Evolutionary conservation across 1,140 invertebrate genomes (phyloP).

Genomic region (Sinonovacula constricta): DNA sequence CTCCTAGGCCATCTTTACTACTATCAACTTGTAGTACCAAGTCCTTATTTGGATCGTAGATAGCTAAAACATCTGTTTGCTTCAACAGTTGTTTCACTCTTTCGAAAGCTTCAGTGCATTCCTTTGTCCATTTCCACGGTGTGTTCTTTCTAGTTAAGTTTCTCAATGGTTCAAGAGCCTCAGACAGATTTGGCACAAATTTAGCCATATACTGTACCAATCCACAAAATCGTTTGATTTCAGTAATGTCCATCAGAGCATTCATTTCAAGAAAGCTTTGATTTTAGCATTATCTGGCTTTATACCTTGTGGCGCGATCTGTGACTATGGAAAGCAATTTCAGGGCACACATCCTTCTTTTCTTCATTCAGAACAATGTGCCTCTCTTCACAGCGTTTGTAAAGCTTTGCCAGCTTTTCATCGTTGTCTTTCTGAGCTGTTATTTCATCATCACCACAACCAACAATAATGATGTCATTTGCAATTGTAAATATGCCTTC

Average conservation of each 20-base stretch:
- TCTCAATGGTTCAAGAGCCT: slow-evolving; percentile 46
- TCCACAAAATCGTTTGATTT: slow-evolving; percentile 52
- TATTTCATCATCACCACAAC: not conserved
- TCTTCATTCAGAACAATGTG: slow-evolving; percentile 9
- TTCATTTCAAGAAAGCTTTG: not conserved
- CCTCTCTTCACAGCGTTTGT: slow-evolving; percentile 24
- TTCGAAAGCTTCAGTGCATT: no score
- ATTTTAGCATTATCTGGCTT: not conserved
- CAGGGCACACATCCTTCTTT: not conserved
- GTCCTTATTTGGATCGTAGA: no score
- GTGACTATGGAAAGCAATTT: slow-evolving; percentile 1
- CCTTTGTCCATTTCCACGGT: slow-evolving; percentile 57
- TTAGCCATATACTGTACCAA: slow-evolving; percentile 57
- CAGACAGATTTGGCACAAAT: slow-evolving; percentile 55
- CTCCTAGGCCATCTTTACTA: slow-evolving; percentile 72
- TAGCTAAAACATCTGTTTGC: slow-evolving; percentile 49
- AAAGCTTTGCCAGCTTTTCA: not conserved
- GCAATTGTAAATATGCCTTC: slow-evolving; percentile 31
- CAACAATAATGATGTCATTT: slow-evolving; percentile 15
- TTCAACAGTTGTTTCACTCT: slow-evolving; percentile 55
- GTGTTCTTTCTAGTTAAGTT: slow-evolving; percentile 52
- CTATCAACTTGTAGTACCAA: no score
- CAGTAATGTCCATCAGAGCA: not conserved
- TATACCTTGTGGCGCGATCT: not conserved
- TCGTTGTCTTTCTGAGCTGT: slow-evolving; percentile 13